Evolutionary conservation across 2,113 vertebrate genomes (phyloP).

Genomic region (Thunnus thynnus): DNA sequence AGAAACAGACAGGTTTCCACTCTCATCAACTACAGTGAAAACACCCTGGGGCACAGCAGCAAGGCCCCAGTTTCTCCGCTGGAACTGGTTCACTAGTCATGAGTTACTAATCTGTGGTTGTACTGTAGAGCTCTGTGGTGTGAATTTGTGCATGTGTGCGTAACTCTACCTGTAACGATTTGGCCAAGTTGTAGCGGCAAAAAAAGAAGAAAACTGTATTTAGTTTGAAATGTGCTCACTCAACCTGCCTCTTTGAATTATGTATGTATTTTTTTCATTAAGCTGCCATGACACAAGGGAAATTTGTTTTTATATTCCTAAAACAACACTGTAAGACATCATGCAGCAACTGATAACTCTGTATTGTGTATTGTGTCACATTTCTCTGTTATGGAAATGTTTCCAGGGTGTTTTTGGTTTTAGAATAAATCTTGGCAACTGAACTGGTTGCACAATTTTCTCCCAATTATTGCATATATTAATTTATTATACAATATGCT

Average conservation of each 20-base stretch:
- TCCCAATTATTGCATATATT: neutral
- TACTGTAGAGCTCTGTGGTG: neutral
- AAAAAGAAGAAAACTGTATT: neutral
- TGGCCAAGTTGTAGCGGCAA: neutral
- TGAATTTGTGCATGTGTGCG: neutral
- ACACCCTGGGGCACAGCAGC: conserved; percentile 29
- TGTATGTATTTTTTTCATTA: neutral
- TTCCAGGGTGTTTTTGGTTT: neutral
- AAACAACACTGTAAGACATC: neutral
- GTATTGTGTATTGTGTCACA: neutral
- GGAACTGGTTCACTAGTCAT: conserved; percentile 13
- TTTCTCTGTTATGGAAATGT: neutral
- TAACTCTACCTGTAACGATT: neutral
- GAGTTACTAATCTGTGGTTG: conserved; percentile 36
- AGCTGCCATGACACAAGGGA: neutral
- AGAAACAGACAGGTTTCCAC: conserved; percentile 39
- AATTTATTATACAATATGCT: neutral
- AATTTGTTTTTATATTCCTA: neutral
- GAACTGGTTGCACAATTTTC: neutral
- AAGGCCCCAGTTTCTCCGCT: conserved; percentile 24
- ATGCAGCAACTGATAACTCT: too few relatives aligned
- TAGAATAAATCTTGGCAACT: neutral
- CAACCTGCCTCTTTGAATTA: neutral
- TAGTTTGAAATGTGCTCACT: neutral
- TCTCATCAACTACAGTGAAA: conserved; percentile 38